Base-by-base conservation (phyloP, 2,113 vertebrate genomes). In the Halichoerus grypus region DNA sequence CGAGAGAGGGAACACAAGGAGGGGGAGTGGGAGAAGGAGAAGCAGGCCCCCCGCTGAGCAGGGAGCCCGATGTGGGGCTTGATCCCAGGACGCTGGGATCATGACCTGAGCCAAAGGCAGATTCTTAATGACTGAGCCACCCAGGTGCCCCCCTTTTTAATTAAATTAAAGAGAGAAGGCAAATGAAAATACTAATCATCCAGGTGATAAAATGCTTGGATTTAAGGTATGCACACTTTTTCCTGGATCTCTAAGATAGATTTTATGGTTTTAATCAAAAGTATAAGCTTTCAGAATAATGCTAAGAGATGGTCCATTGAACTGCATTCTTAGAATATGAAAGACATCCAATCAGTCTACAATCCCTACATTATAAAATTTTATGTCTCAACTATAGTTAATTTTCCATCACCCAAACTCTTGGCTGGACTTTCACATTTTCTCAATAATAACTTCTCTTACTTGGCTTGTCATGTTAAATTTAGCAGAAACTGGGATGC, bases 371-470 rank as follows among this genome's bases (percentile, higher is more conserved):
- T 39, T 93, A 74, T 88, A 97, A 96, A 98, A 97, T 85, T 90
- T 94, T 98, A 98, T 96, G 90, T 94, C 61, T 94, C 88, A 95
- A 97, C 55, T 91, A 96, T 84, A 77, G 83, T 97, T 96, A 92
- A 94, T 97, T 98, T 93, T 98, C 95, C 95, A 98, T 89, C 96
- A 94, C 94, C 95, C 97, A 96, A 97, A 12, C 67, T 98, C 53
- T 97, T 98, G 97, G 97, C n/a, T 0, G 93, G 24, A 80, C 69
- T 67, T 98, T 15, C 65, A 97, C 53, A 65, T 98, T 98, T 98
- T 98, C 96, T 98, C 97, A 92, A 86, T 98, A 98, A 95, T 93
- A 96, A 97, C 97, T 98, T 98, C 86, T 97, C 97, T 97, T 96
- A 94, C 97, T 97, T 97, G 96, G 98, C 95, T 77, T 97, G 92